Evolutionary conservation across 2,797 vertebrate genomes (phyloP), one percentile per base, ranked within the genome.

Genomic region (Ceryle rudis): DNA sequence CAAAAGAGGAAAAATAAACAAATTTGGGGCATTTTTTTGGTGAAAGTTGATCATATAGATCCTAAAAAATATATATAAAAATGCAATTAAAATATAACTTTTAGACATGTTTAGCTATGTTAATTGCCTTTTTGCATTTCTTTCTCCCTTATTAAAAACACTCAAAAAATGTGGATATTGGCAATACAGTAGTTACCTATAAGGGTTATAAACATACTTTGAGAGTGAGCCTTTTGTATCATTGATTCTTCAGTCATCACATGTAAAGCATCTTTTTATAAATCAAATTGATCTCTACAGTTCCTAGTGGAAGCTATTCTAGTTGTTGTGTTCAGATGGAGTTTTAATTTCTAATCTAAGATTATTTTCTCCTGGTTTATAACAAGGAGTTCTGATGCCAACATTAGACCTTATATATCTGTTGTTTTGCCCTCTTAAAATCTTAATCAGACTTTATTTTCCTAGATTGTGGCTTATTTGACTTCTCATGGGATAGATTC

Each of bases 401-500:
- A 19, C 51, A 42, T 87, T 82, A 77, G 15, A 90, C 71, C 69
- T 72, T 62, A 92, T 77, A 49, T 84, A 77, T 81, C 86, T 79
- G n/a, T 89, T 95, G 58, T 86, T 89, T 89, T 93, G n/a, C 64
- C 33, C 15, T 72, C 51, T 58, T 86, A 84, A 79, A 78, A 31
- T 79, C 80, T 93, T 86, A 90, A 65, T 95, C 91, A 90, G 65
- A 91, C 35, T 83, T 91, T 90, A 61, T 95, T 96, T 96, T 92
- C 73, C 62, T 81, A 81, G 49, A 67, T 22, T 72, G 15, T 89
- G 88, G 58, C 51, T 86, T 81, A 81, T 90, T 61, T 88, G 54
- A 72, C 31, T 69, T 95, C 94, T 92, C 90, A 49, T 84, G 96
- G 90, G 93, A 90, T 71, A 90, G 75, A 89, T 92, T 95, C 11